These are phyloP conservation scores for Nettapus auritus DNA, from an alignment of 2,113 vertebrate species.

Conservation along the genomic window DNA sequence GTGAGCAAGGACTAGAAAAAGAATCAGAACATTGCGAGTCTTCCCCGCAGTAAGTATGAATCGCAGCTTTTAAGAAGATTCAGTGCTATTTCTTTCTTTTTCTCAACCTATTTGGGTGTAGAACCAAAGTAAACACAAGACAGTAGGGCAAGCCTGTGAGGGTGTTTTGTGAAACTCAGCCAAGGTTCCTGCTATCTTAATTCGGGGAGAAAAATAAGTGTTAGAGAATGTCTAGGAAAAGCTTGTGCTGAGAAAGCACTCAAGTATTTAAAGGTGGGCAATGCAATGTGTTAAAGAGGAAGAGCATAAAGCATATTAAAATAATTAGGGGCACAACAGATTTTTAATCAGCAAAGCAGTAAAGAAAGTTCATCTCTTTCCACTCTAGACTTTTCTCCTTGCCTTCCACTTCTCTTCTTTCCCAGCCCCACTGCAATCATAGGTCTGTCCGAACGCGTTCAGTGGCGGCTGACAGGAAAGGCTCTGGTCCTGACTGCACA, in stretches of 20 bases:
- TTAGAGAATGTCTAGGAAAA: conserved; percentile 29
- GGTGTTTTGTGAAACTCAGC: conserved; percentile 45
- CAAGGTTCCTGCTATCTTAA: conserved; percentile 34
- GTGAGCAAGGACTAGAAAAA: conserved; percentile 56
- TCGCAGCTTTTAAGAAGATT: conserved; percentile 45
- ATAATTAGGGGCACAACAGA: background rate
- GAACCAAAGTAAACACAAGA: conserved; percentile 46
- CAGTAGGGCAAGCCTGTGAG: conserved; percentile 29
- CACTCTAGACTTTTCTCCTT: background rate
- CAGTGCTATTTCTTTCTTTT: conserved; percentile 23
- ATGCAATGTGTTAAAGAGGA: background rate
- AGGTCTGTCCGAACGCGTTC: background rate
- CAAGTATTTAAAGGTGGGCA: background rate
- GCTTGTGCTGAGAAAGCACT: conserved; percentile 35
- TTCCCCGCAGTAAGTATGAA: conserved; percentile 50
- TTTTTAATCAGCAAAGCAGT: background rate
- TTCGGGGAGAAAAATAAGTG: conserved; percentile 33
- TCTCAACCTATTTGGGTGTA: conserved; percentile 20
- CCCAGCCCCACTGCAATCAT: background rate
- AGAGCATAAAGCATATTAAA: background rate
- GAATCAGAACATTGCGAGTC: conserved; percentile 40
- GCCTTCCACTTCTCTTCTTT: background rate
- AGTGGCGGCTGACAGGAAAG: background rate
- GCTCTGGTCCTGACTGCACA: background rate
- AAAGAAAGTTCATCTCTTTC: background rate